A percentile compares a stretch with the other conserved stretches of the same genome.
phyloP scores from a whole-genome alignment of 2,113 vertebrate genomes.

The Rallus limicola region DNA sequence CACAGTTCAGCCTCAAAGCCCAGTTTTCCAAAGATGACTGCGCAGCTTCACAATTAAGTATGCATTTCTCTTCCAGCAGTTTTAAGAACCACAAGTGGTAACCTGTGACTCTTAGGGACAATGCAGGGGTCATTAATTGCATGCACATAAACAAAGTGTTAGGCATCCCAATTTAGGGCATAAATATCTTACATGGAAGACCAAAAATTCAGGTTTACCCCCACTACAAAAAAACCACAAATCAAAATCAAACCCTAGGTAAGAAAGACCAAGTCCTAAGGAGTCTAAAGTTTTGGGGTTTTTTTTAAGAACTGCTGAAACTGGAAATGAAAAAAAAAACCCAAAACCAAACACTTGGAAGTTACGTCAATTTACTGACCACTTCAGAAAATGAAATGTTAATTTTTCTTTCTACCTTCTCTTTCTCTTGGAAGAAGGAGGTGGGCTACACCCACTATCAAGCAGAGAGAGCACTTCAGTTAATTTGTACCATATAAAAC shows the following conservation, averaged over 20 bases:
- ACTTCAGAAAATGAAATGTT: not conserved
- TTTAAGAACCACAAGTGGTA: not conserved
- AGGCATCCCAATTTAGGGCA: not conserved
- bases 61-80: not conserved
- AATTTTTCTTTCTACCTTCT: not conserved
- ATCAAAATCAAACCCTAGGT: not conserved
- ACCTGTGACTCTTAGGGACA: not conserved
- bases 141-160: not conserved
- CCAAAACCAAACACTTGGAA: not conserved
- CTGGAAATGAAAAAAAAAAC: not conserved
- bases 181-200: not conserved
- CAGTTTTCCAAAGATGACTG: not conserved
- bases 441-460: not conserved
- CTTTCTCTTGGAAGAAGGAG: not conserved
- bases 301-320: not conserved
- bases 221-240: not conserved
- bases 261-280: not conserved
- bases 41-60: not conserved
- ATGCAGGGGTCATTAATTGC: not conserved
- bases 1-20: not conserved
- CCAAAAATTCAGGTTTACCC: not conserved
- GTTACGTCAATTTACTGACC: not conserved
- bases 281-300: not conserved
- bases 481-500: not conserved
- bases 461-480: not conserved